A percentile compares a stretch with the other conserved stretches of the same genome.
Evolutionary conservation across 2,113 vertebrate genomes (phyloP).

Genomic region (Gymnocephalus cernua): DNA sequence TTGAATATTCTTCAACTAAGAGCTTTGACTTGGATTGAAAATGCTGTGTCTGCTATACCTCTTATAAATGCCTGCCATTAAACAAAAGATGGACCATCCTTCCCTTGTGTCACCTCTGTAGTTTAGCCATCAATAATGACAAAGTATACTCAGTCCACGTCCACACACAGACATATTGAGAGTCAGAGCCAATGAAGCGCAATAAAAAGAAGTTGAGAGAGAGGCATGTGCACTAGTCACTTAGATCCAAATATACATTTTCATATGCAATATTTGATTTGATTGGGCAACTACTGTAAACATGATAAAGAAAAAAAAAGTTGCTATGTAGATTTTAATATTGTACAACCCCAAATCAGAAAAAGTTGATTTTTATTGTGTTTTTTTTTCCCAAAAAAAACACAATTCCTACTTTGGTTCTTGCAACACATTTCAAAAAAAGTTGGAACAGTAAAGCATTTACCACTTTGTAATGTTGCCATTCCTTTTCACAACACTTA

Average conservation of each 20-base stretch:
- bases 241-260: background rate
- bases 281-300: background rate
- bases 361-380: too few relatives aligned
- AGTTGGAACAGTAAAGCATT: too few relatives aligned
- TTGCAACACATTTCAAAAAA: too few relatives aligned
- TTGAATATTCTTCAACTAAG: constrained; percentile 20
- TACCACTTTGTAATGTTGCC: too few relatives aligned
- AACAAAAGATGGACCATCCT: constrained; percentile 52
- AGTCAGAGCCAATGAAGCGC: background rate
- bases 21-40: constrained; percentile 24
- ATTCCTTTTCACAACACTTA: too few relatives aligned
- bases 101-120: constrained; percentile 51
- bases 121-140: constrained; percentile 42
- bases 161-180: background rate
- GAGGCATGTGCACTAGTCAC: background rate
- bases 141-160: background rate
- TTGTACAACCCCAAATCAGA: too few relatives aligned
- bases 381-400: too few relatives aligned
- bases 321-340: too few relatives aligned
- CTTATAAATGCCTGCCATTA: constrained; percentile 64
- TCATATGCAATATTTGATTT: background rate
- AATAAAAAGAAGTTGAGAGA: constrained; percentile 2
- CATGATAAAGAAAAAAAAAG: background rate
- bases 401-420: too few relatives aligned
- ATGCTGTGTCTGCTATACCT: constrained; percentile 46